Conservation (phyloP, 2,113 vertebrate genomes). For the Entomyzon cyanotis region DNA sequence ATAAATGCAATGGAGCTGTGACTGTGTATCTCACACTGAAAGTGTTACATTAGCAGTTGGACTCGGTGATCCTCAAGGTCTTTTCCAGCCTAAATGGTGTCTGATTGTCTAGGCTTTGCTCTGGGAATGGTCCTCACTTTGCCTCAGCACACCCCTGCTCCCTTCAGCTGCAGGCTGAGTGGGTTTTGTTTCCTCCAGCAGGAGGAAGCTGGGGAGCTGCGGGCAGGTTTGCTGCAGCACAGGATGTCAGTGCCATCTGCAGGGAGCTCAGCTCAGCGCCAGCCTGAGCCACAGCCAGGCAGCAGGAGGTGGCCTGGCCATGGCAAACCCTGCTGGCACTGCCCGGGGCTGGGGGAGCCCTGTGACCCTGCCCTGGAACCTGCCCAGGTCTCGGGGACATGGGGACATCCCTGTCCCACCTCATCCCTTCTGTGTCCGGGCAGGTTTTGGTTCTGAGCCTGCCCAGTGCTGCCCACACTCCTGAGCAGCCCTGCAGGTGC, state of each 20-base stretch:
- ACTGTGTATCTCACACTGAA: background rate
- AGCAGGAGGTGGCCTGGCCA: background rate
- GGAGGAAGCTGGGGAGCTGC: background rate
- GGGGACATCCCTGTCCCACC: background rate
- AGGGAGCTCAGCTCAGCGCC: background rate
- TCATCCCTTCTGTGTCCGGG: background rate
- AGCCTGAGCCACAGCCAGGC: background rate
- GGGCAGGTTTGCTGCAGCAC: background rate
- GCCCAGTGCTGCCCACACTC: no score
- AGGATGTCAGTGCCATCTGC: constrained; percentile 64
- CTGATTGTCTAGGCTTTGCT: background rate
- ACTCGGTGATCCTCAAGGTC: background rate
- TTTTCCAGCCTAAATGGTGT: background rate
- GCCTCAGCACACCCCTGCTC: background rate
- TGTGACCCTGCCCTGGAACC: background rate
- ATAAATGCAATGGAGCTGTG: background rate
- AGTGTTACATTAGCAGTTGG: background rate
- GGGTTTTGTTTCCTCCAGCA: background rate
- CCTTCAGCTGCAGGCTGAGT: background rate
- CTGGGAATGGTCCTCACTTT: background rate
- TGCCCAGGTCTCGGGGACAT: background rate
- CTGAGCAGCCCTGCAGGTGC: background rate
- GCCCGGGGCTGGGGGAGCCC: background rate
- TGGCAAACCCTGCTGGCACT: background rate
- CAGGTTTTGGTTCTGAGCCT: no score